Base-by-base conservation (phyloP, 1,140 invertebrate species). In the Hycleus cichorii region DNA sequence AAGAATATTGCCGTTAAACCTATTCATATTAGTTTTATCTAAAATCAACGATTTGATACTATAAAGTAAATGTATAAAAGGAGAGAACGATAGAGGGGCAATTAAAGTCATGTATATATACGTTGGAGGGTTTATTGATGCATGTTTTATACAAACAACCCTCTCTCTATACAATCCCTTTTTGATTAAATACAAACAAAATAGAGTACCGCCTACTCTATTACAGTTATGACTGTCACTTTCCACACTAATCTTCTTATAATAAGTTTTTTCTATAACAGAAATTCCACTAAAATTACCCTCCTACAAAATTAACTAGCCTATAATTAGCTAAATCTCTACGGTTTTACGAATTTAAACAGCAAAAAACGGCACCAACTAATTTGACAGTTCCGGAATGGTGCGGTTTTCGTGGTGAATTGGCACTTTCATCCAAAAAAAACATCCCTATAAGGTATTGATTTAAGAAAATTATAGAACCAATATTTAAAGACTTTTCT, bases 171-270 rank as follows among this genome's bases (percentile, higher is more conserved):
- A 32, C 32, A 32, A 32, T 32, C 32, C 32, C 32, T 32, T 32
- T 39, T 53, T 53, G 50, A 53, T 53, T 44, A 53, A 53, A 53
- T 53, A 53, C 26, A 53, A 39, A 39, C 40, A n/a, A 24, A 43
- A 4, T 4, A 32, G 7, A 32, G 32, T 32, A 32, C 25, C 63
- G 63, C 63, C 63, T 59, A 64, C 59, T 57, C 59, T 62, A 64
- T 64, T 62, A 64, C 56, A 18, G 43, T 32, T 55, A 57, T 64
- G 63, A 64, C 63, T 64, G 63, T 64, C 63, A 64, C 57, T 64
- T 64, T 64, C 60, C 49, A 57, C 32, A 32, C 60, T 62, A 62
- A 64, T 64, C 60, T 62, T 26, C 57, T 62, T 64, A 64, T 64
- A 64, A 64, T 64, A 62, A 64, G 53, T 56, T 55, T 32, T 32